phyloP scores from a whole-genome alignment of 2,113 vertebrate species.

The Melanerpes formicivorus region DNA sequence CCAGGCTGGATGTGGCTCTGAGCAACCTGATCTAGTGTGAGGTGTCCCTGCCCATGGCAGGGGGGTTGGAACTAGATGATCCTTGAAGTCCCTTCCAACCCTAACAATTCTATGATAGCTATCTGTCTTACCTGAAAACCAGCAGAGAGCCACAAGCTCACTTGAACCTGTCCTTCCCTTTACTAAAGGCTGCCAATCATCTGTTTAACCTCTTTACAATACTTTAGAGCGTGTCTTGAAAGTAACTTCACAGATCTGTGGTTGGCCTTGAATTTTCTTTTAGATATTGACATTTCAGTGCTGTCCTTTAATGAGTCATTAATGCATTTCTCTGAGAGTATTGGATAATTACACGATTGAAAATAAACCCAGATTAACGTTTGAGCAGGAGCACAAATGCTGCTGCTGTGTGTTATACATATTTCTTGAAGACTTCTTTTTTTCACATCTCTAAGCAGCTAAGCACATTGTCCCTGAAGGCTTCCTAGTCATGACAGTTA shows the following conservation, averaged over 20 bases:
- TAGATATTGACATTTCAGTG: background rate
- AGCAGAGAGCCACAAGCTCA: background rate
- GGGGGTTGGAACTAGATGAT: too few species aligned
- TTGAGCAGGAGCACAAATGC: background rate
- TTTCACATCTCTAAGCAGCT: background rate
- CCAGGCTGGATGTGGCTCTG: too few species aligned
- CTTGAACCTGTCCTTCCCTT: background rate
- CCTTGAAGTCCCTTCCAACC: too few species aligned
- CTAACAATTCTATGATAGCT: background rate
- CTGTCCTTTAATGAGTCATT: background rate
- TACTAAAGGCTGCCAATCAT: background rate
- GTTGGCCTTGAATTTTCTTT: background rate
- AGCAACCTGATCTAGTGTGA: too few species aligned
- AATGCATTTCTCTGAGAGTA: background rate
- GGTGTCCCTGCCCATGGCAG: too few species aligned
- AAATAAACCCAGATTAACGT: background rate
- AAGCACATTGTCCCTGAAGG: constrained; percentile 35
- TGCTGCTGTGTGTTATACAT: background rate
- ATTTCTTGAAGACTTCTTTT: constrained; percentile 7
- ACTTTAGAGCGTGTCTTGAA: background rate
- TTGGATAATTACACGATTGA: background rate
- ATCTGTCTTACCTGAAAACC: background rate
- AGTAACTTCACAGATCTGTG: background rate
- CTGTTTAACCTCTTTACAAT: background rate
- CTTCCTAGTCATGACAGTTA: constrained; percentile 34